phyloP scores from a whole-genome alignment of 2,797 vertebrate species.

The Mormyrops attenuatus region DNA sequence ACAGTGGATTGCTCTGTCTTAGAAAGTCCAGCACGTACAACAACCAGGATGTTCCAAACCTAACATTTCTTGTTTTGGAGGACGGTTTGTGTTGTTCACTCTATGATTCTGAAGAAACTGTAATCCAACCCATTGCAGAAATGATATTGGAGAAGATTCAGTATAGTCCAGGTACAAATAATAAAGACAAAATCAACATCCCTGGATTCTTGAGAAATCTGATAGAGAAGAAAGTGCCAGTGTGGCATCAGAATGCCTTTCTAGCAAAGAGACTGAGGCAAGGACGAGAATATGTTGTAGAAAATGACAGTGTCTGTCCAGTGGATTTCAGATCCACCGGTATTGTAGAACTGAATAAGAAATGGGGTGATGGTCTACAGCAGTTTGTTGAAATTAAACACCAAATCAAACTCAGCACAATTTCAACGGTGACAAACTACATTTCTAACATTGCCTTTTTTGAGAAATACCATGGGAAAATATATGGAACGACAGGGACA shows the following conservation, averaged over 20 bases:
- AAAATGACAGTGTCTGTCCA: conserved; percentile 34
- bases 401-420: conserved; percentile 38
- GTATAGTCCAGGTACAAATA: not conserved
- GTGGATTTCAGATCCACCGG: conserved; percentile 47
- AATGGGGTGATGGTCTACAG: conserved; percentile 44
- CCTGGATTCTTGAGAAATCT: conserved; percentile 23
- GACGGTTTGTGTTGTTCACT: conserved; percentile 14
- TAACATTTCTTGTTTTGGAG: conserved; percentile 19
- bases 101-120: conserved; percentile 16
- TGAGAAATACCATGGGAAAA: conserved; percentile 27
- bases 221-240: not conserved
- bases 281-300: conserved; percentile 41
- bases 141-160: not conserved
- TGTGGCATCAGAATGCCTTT: conserved; percentile 32
- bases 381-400: conserved; percentile 43
- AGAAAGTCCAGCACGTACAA: not conserved
- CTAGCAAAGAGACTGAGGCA: conserved; percentile 15
- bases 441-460: conserved; percentile 46
- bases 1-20: not conserved
- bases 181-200: conserved; percentile 11
- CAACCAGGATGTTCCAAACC: not conserved
- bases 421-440: conserved; percentile 44
- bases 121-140: not conserved
- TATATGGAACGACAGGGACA: conserved; percentile 38
- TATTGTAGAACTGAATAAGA: conserved; percentile 43